Base-by-base conservation (phyloP, 2,113 vertebrate species). In the Lepidothrix coronata region DNA sequence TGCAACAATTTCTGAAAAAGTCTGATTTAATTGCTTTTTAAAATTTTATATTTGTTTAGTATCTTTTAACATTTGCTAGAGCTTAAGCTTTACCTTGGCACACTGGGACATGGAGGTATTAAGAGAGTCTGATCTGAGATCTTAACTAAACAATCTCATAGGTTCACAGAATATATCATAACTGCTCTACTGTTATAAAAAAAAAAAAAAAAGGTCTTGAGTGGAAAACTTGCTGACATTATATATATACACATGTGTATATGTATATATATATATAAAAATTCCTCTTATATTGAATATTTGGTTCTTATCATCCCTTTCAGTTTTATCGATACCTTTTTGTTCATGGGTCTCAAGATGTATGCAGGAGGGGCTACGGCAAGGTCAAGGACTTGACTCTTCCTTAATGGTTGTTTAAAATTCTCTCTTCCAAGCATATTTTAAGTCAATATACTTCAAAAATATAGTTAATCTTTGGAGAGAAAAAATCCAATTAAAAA, bases 401-500 rank as follows among this genome's bases (percentile, higher is more conserved):
- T 52, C 85, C 19, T 55, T 61, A 81, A 88, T 12, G 6, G 3
- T 51, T 61, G 21, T 12, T 65, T 72, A 49, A 91, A 2, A 43
- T 78, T 77, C 74, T 71, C n/a, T 57, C 33, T 71, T 72, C 22
- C 49, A 54, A 51, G 10, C 41, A 30, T 22, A 63, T 89, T 70
- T 62, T 6, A 84, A 71, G 31, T 72, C 22, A 66, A 35, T 62
- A 54, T 31, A 30, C 8, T 58, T 84, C 2, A 7, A 92, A 84
- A 54, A 12, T 33, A 35, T 5, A 43, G 2, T 49, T 43, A 44
- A 37, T 55, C 44, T 93, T 82, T 30, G 5, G 11, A 6, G 27
- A 48, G 39, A 6, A 8, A 30, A 48, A 44, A n/a, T 41, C 3
- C 31, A 31, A 5, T 0, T 13, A 52, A 52, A 52, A 1, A 41